Percentiles rank a stretch among this genome's conserved stretches.
These are phyloP conservation scores for Incurvaria masculella DNA, from an alignment of 2,888 invertebrate genomes.

Conservation along the genomic window DNA sequence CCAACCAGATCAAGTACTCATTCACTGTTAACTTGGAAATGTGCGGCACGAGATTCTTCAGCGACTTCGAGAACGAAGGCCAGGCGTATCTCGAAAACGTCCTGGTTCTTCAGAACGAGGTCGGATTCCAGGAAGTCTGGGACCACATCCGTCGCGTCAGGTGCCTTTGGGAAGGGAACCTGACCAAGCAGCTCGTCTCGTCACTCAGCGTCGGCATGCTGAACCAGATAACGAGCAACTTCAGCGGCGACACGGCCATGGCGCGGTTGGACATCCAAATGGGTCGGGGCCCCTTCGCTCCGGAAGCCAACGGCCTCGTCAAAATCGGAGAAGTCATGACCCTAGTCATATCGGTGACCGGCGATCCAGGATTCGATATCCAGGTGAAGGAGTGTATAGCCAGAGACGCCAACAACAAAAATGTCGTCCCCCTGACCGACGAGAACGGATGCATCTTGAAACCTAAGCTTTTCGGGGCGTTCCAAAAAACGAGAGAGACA, in stretches of 20 bases:
- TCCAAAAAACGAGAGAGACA: conserved; percentile 76
- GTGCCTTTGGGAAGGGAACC: conserved; percentile 78
- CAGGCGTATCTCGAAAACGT: conserved; percentile 79
- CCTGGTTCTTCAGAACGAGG: conserved; percentile 73
- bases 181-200: conserved; percentile 71
- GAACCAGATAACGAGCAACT: conserved; percentile 76
- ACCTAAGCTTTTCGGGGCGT: conserved; percentile 75
- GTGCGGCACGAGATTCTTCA: conserved; percentile 77
- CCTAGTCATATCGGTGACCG: conserved; percentile 73
- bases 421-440: conserved; percentile 68
- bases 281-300: conserved; percentile 75
- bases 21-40: conserved; percentile 73
- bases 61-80: conserved; percentile 71
- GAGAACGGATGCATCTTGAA: conserved; percentile 74
- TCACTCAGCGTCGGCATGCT: conserved; percentile 76
- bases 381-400: conserved; percentile 75
- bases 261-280: conserved; percentile 74
- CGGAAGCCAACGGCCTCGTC: conserved; percentile 70
- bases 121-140: conserved; percentile 75
- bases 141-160: conserved; percentile 74
- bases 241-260: conserved; percentile 81
- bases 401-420: conserved; percentile 63
- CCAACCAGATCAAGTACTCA: conserved; percentile 64
- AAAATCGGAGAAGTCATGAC: conserved; percentile 83
- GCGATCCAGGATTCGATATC: conserved; percentile 76